Evolutionary conservation across 2,797 vertebrate genomes (phyloP).

Genomic region (Psittacula derbiana): DNA sequence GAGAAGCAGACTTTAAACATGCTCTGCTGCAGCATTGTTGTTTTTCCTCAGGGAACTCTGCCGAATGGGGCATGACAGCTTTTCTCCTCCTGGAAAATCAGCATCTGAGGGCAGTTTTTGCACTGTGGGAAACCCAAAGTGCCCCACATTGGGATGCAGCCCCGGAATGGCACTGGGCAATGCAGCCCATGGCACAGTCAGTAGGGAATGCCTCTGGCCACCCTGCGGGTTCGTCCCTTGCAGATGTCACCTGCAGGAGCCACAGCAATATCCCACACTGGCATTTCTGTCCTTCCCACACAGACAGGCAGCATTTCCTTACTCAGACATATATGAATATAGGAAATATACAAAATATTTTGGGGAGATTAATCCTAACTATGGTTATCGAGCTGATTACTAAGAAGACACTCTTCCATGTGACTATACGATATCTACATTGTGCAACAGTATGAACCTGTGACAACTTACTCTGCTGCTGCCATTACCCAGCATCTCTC

Average conservation of each 20-base stretch:
- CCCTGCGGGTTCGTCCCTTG: background rate
- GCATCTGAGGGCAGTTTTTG: rapidly evolving
- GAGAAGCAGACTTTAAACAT: background rate
- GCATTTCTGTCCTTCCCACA: background rate
- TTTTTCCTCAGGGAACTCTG: background rate
- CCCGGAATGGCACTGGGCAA: rapidly evolving
- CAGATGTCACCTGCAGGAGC: background rate
- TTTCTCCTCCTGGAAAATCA: background rate
- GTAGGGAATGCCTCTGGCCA: background rate
- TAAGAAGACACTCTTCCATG: background rate
- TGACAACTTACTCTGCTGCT: background rate
- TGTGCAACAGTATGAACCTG: background rate
- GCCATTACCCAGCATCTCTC: background rate
- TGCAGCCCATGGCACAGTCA: background rate
- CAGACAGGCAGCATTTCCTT: background rate
- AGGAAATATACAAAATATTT: background rate
- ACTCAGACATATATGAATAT: background rate
- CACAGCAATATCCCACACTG: rapidly evolving
- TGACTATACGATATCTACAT: background rate
- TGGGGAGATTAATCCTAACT: background rate
- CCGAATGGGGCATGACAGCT: background rate
- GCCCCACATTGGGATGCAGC: background rate
- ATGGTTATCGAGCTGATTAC: background rate
- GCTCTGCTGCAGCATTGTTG: background rate
- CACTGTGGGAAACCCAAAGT: background rate